phyloP scores from a whole-genome alignment of 64 coral and sea anemone genomes.

The Montipora sp. region DNA sequence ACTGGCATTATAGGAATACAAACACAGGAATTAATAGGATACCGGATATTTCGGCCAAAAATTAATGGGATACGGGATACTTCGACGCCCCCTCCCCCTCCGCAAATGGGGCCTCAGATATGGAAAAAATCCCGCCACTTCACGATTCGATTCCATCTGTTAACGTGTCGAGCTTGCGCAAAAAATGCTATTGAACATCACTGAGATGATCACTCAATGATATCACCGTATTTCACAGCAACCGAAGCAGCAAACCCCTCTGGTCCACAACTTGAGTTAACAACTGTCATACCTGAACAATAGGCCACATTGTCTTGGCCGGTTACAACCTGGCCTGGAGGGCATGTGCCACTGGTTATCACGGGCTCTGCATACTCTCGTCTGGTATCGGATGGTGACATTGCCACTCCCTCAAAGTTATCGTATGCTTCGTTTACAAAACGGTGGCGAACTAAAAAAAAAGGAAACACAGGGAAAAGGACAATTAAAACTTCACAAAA shows the following conservation, averaged over 20 bases:
- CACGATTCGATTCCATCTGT: too few species aligned
- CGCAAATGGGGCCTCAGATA: too few species aligned
- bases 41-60: too few species aligned
- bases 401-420: constrained; percentile 24
- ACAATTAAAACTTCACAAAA: too few species aligned
- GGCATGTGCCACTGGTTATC: background rate
- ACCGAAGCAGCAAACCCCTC: background rate
- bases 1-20: too few species aligned
- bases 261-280: background rate
- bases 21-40: too few species aligned
- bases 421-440: constrained; percentile 51
- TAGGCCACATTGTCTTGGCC: background rate
- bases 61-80: too few species aligned
- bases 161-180: too few species aligned
- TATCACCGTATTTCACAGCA: background rate
- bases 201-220: too few species aligned
- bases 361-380: background rate
- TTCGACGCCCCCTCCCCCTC: too few species aligned
- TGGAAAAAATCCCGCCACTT: too few species aligned
- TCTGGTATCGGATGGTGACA: background rate
- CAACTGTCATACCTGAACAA: background rate
- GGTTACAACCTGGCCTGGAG: background rate
- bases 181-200: too few species aligned
- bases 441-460: constrained; percentile 28
- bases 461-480: background rate